Conservation (phyloP, 2,113 vertebrate species). For the Rhodinocichla rosea region DNA sequence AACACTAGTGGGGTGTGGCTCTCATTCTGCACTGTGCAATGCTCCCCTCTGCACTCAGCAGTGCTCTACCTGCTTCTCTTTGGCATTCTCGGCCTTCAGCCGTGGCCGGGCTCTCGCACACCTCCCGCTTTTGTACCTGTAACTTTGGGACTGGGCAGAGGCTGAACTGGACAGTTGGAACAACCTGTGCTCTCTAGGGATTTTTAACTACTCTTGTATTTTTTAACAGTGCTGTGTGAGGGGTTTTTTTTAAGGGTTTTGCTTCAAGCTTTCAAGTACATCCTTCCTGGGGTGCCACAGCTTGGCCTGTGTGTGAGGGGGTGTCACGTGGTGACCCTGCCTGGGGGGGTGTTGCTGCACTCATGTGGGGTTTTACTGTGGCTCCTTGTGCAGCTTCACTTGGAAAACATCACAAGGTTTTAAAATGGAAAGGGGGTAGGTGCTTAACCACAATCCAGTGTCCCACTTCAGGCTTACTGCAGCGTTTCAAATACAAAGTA, state of each 20-base stretch:
- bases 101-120: conserved; percentile 42
- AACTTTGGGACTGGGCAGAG: conserved; percentile 41
- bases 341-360: not conserved
- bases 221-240: conserved; percentile 58
- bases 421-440: not conserved
- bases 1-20: conserved; percentile 66
- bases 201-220: conserved; percentile 68
- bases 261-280: not conserved
- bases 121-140: conserved; percentile 67
- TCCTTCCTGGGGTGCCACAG: not conserved
- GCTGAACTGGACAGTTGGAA: conserved; percentile 46
- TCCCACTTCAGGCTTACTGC: not conserved
- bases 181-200: conserved; percentile 50
- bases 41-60: conserved; percentile 24
- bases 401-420: not conserved
- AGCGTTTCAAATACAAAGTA: conserved; percentile 66
- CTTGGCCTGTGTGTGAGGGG: not conserved
- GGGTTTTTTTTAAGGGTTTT: not conserved
- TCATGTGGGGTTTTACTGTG: not conserved
- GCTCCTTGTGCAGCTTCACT: not conserved
- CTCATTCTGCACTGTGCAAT: conserved; percentile 51
- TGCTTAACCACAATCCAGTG: not conserved
- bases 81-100: not conserved
- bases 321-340: not conserved
- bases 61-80: not conserved